phyloP scores from a whole-genome alignment of 2,113 vertebrate genomes.

The Atractosteus spatula region DNA sequence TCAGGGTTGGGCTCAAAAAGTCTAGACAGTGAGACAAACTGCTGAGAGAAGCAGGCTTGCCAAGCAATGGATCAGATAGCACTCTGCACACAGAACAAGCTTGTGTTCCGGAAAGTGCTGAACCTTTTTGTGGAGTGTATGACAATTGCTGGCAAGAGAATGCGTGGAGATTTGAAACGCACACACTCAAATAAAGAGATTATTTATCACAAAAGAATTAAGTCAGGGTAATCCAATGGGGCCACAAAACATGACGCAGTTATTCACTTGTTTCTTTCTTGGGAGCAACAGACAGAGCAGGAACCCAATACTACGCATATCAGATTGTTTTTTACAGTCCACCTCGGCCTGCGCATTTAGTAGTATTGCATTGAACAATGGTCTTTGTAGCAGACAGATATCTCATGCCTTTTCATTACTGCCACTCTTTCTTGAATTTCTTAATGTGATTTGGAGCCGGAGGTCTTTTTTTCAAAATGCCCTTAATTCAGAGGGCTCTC shows the following conservation, averaged over 20 bases:
- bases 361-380: not conserved
- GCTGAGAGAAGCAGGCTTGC: not conserved
- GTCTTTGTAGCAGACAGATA: not conserved
- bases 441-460: no score
- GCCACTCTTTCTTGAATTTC: no score
- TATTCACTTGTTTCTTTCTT: not conserved
- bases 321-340: not conserved
- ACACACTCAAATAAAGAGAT: not conserved
- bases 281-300: not conserved
- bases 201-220: not conserved
- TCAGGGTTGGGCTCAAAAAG: not conserved
- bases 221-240: not conserved
- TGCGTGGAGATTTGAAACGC: not conserved
- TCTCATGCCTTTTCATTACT: not conserved
- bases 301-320: not conserved
- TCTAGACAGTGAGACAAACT: not conserved
- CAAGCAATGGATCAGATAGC: not conserved
- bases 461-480: no score
- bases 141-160: not conserved
- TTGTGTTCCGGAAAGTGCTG: not conserved
- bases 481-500: no score
- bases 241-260: not conserved
- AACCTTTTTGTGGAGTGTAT: not conserved
- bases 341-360: not conserved
- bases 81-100: not conserved